A percentile compares a stretch with the other conserved stretches of the same genome.
These are phyloP conservation scores for Strigops habroptila DNA, from an alignment of 2,113 vertebrate genomes.

Conservation along the genomic window DNA sequence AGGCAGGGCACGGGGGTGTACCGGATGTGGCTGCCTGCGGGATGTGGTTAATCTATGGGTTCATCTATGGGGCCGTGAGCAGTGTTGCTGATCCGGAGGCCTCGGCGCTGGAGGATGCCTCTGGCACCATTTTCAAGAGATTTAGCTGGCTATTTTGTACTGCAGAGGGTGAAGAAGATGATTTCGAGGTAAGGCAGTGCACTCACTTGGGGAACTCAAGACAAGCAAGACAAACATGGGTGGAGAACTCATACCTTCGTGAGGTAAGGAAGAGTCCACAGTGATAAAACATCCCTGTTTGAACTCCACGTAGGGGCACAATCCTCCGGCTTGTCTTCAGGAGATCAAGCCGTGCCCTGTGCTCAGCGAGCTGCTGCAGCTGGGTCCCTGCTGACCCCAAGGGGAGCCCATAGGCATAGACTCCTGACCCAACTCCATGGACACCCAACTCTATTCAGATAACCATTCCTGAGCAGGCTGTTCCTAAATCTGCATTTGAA, in stretches of 20 bases:
- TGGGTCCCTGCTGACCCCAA: neutral
- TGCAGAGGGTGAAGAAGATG: neutral
- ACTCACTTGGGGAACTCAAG: neutral
- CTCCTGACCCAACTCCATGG: neutral
- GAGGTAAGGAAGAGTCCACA: neutral
- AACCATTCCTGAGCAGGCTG: neutral
- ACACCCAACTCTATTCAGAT: neutral
- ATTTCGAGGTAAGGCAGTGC: neutral
- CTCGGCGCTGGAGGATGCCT: neutral
- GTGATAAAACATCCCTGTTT: neutral
- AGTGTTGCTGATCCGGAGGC: neutral
- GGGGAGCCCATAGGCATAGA: neutral
- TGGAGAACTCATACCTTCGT: neutral
- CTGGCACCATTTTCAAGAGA: accelerated
- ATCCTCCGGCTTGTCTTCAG: neutral
- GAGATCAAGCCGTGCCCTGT: neutral
- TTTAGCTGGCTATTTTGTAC: no score
- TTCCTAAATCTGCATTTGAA: neutral
- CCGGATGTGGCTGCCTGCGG: neutral
- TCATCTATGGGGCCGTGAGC: neutral
- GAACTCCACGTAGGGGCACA: neutral
- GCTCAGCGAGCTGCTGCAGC: accelerated
- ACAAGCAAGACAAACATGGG: neutral
- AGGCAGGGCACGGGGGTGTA: neutral
- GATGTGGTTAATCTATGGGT: neutral